These are phyloP conservation scores for Etheostoma nigrum DNA, from an alignment of 2,797 vertebrate genomes.

Conservation along the genomic window DNA sequence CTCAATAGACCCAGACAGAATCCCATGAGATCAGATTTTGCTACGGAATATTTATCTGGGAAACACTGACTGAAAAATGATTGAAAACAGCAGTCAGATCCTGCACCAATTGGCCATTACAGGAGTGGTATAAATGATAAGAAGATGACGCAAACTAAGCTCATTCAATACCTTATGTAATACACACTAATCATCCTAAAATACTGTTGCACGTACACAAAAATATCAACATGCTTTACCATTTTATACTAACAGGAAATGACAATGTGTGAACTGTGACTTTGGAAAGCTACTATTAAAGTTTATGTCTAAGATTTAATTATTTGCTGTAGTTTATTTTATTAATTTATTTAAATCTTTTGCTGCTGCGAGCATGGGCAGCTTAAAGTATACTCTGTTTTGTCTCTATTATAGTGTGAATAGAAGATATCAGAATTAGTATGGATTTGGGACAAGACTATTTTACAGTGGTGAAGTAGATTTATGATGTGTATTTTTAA, in stretches of 20 bases:
- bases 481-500: neutral
- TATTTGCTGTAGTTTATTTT: too few species aligned
- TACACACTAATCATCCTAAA: neutral
- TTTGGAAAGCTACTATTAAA: neutral
- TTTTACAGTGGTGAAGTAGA: neutral
- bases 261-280: neutral
- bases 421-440: too few species aligned
- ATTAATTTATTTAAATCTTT: neutral
- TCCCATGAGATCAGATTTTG: neutral
- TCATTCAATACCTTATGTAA: too few species aligned
- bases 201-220: neutral
- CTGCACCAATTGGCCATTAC: slow-evolving; percentile 7
- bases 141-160: neutral
- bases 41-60: neutral
- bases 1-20: neutral
- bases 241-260: neutral
- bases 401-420: neutral
- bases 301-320: neutral
- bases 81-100: neutral
- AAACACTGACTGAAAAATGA: slow-evolving; percentile 4
- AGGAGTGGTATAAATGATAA: slow-evolving; percentile 9
- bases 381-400: neutral
- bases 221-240: neutral
- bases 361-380: neutral
- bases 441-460: too few species aligned